phyloP scores from a whole-genome alignment of 2,888 invertebrate genomes.

The Phaedon cochleariae region DNA sequence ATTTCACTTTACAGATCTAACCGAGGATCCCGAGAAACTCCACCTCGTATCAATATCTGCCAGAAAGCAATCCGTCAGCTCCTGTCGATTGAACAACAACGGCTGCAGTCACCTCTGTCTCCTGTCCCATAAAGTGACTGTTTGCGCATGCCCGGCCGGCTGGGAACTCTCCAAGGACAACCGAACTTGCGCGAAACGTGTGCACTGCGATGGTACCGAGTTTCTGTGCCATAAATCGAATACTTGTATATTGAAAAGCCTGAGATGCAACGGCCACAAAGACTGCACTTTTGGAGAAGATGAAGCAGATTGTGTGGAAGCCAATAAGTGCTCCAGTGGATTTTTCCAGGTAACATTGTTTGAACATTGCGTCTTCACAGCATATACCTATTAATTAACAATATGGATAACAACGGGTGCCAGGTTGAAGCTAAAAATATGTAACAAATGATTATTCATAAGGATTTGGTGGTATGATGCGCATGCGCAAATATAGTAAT shows the following conservation, averaged over 20 bases:
- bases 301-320: constrained; percentile 55
- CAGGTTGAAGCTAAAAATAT: too few species aligned
- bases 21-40: constrained; percentile 56
- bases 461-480: too few species aligned
- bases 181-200: constrained; percentile 67
- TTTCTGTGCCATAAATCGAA: constrained; percentile 62
- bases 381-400: too few species aligned
- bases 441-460: too few species aligned
- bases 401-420: too few species aligned
- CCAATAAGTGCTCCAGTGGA: constrained; percentile 57
- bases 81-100: constrained; percentile 69
- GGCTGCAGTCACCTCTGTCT: constrained; percentile 81
- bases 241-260: constrained; percentile 59
- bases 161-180: constrained; percentile 65
- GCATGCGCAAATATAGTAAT: too few species aligned
- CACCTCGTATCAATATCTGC: constrained; percentile 65
- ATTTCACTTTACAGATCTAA: constrained; percentile 52
- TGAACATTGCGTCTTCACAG: too few species aligned
- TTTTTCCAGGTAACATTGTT: constrained; percentile 56
- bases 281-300: constrained; percentile 60
- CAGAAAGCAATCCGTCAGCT: constrained; percentile 60
- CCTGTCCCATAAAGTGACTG: constrained; percentile 56
- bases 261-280: constrained; percentile 55
- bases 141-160: constrained; percentile 75
- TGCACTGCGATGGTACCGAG: constrained; percentile 61